phyloP scores from a whole-genome alignment of 2,888 invertebrate genomes.

The Boloria euphrosyne region DNA sequence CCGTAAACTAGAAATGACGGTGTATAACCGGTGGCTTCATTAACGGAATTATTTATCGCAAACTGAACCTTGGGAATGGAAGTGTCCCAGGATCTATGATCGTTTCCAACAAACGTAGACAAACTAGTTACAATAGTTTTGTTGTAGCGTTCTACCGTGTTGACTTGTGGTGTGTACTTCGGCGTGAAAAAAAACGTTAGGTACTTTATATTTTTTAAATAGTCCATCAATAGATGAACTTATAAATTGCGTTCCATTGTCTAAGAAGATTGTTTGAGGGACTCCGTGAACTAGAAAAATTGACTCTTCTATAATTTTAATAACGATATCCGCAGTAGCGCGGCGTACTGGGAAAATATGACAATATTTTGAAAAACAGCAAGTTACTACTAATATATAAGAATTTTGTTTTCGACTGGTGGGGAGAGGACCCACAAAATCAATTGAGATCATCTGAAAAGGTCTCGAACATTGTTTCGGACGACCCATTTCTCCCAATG shows the following conservation, averaged over 20 bases:
- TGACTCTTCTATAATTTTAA: constrained; percentile 37
- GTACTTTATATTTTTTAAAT: constrained; percentile 33
- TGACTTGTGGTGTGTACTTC: too few species aligned
- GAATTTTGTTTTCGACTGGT: constrained; percentile 30
- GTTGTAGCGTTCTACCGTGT: too few species aligned
- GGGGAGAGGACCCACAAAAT: constrained; percentile 40
- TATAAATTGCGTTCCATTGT: constrained; percentile 34
- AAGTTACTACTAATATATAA: constrained; percentile 36
- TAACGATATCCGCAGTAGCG: constrained; percentile 3
- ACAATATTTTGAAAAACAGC: constrained; percentile 41
- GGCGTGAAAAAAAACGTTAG: constrained; percentile 13
- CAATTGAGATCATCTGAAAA: constrained; percentile 37
- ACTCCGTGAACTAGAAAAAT: constrained; percentile 47
- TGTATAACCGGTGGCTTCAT: too few species aligned
- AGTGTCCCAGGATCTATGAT: too few species aligned
- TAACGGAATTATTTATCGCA: too few species aligned
- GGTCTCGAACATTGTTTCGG: constrained; percentile 36
- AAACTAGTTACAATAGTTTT: too few species aligned
- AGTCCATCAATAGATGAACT: constrained; percentile 24
- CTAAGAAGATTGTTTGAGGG: constrained; percentile 40
- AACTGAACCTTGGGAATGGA: too few species aligned
- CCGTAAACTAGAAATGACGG: too few species aligned
- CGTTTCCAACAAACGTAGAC: too few species aligned
- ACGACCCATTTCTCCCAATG: constrained; percentile 38
- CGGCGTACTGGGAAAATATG: constrained; percentile 28